Percentiles rank a stretch among this genome's conserved stretches.
phyloP scores from a whole-genome alignment of 2,113 vertebrate species.

The Ptychochromis oligacanthus region DNA sequence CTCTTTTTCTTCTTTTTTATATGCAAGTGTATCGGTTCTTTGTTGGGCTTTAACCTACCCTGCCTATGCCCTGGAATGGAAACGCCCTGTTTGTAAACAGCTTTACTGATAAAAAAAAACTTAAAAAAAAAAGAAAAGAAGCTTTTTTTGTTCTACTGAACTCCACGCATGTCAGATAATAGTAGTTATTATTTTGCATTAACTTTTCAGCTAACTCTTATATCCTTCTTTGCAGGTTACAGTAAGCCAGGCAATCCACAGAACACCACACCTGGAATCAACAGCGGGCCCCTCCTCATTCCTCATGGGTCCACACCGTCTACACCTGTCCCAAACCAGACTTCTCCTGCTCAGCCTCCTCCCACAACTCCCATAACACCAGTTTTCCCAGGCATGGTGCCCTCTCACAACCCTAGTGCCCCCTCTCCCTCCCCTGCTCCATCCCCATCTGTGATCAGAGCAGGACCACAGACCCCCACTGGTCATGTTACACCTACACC shows the following conservation, averaged over 20 bases:
- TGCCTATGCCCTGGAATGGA: conserved; percentile 11
- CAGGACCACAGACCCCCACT: conserved; percentile 73
- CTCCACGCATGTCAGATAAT: neutral
- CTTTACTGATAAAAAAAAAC: neutral
- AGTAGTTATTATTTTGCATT: neutral
- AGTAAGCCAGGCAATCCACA: conserved; percentile 87
- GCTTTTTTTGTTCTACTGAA: neutral
- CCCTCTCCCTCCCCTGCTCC: conserved; percentile 72
- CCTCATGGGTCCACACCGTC: conserved; percentile 88
- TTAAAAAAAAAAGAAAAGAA: neutral
- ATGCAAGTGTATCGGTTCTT: conserved; percentile 30
- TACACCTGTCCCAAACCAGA: conserved; percentile 83
- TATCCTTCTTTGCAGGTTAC: conserved; percentile 84
- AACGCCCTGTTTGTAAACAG: conserved; percentile 13
- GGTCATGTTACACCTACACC: conserved; percentile 74
- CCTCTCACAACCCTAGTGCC: conserved; percentile 75
- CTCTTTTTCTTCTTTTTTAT: conserved; percentile 14
- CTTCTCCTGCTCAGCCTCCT: conserved; percentile 83
- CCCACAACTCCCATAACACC: conserved; percentile 84
- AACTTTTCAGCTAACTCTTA: neutral
- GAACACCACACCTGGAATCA: conserved; percentile 72
- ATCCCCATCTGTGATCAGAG: conserved; percentile 82
- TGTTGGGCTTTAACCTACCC: conserved; percentile 4
- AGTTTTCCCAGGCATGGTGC: conserved; percentile 88
- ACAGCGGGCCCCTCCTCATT: conserved; percentile 81